phyloP scores from a whole-genome alignment of 2,113 vertebrate species.

The Cynopterus brachyotis region DNA sequence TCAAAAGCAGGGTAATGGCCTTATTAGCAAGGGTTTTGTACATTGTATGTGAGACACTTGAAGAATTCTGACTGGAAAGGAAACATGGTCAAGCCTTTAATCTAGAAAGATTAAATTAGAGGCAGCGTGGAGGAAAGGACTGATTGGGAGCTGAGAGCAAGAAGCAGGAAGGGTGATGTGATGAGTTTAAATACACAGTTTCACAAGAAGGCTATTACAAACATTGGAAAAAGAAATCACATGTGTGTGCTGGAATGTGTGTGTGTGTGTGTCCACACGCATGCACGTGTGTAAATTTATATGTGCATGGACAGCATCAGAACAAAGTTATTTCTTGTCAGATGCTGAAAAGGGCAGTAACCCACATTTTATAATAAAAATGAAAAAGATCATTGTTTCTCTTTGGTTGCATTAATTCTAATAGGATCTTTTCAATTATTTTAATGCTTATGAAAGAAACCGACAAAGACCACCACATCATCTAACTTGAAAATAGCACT shows the following conservation, averaged over 20 bases:
- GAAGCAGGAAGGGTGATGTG: neutral
- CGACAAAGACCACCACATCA: neutral
- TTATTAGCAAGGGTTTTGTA: neutral
- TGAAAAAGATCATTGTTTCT: neutral
- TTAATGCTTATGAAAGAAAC: neutral
- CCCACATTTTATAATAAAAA: neutral
- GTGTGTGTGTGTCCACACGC: neutral
- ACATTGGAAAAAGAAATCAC: neutral
- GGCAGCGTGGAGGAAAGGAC: neutral
- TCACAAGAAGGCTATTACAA: neutral
- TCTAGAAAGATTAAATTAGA: neutral
- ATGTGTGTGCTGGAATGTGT: neutral
- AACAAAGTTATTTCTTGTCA: constrained; percentile 15
- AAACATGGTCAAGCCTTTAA: neutral
- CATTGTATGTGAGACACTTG: neutral
- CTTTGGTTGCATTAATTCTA: neutral
- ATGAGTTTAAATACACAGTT: neutral
- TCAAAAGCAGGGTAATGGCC: neutral
- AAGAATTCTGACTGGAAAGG: neutral
- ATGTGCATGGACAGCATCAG: neutral
- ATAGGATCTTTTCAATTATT: neutral
- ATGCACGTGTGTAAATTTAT: neutral
- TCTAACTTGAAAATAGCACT: neutral
- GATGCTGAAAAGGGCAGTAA: neutral
- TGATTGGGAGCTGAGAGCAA: neutral